Evolutionary conservation across 2,113 vertebrate species (phyloP).

Genomic region (Dicrurus megarhynchus): DNA sequence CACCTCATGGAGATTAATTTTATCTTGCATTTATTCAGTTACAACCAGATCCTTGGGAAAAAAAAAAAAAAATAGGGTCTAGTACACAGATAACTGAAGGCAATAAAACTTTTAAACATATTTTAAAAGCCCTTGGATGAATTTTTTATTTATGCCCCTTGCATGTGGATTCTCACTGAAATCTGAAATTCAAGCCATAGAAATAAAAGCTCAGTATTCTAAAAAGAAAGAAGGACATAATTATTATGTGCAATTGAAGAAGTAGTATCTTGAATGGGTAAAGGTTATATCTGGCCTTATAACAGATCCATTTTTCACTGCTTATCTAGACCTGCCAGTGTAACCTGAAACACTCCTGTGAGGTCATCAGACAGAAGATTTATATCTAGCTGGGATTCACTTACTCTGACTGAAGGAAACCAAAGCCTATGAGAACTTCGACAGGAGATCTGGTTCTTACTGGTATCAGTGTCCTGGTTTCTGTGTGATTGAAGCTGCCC

Average conservation of each 20-base stretch:
- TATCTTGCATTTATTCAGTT: not conserved
- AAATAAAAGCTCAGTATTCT: not conserved
- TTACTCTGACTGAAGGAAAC: not conserved
- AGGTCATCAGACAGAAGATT: not conserved
- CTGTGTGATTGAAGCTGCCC: not conserved
- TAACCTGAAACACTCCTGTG: not conserved
- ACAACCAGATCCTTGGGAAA: not conserved
- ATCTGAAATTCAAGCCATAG: not conserved
- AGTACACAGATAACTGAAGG: not conserved
- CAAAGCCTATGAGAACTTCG: not conserved
- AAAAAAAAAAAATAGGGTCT: not conserved
- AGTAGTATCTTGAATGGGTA: not conserved
- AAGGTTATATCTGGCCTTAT: not conserved
- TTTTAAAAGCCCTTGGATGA: not conserved
- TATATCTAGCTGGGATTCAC: not conserved
- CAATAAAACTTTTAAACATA: not conserved
- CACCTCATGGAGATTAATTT: not conserved
- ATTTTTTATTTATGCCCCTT: not conserved
- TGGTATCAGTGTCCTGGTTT: not conserved
- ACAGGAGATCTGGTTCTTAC: not conserved
- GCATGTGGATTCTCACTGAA: not conserved
- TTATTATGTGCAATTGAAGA: not conserved
- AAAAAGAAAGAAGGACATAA: not conserved
- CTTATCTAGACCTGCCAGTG: not conserved
- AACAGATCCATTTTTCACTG: not conserved